Conservation (phyloP, 2,113 vertebrate species). For the Equus przewalskii region DNA sequence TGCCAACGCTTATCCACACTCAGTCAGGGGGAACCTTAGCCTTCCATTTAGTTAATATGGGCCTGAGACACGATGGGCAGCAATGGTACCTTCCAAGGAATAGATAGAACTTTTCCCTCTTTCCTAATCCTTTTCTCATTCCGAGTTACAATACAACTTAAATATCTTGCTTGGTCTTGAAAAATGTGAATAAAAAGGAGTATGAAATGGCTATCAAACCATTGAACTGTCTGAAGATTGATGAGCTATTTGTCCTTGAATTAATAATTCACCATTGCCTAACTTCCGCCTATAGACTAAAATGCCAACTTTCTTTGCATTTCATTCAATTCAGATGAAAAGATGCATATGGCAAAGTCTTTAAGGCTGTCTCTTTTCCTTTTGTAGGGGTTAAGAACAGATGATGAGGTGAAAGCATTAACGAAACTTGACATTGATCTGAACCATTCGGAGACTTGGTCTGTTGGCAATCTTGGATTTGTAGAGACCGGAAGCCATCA, state of each 20-base stretch:
- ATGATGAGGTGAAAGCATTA: neutral
- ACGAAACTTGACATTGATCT: neutral
- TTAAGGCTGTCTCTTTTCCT: neutral
- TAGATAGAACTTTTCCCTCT: neutral
- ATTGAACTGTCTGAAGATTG: neutral
- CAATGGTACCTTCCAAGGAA: neutral
- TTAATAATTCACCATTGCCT: neutral
- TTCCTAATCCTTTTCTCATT: neutral
- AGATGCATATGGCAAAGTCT: too few relatives aligned
- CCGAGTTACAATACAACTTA: neutral
- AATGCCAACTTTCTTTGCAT: neutral
- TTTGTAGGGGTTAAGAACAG: neutral
- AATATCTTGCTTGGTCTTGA: neutral
- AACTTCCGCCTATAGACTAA: neutral
- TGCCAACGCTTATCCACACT: rapidly evolving
- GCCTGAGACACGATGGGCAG: neutral
- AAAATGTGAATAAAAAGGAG: neutral
- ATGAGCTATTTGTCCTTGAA: neutral
- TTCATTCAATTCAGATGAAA: neutral
- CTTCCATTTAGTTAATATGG: neutral
- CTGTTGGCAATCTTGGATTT: neutral
- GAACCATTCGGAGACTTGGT: neutral
- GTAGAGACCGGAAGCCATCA: too few relatives aligned
- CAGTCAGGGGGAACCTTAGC: neutral
- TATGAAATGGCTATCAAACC: neutral